Evolutionary conservation across 2,888 invertebrate species (phyloP), one percentile per base, ranked within the genome.

Genomic region (Holacanthella duospinosa): DNA sequence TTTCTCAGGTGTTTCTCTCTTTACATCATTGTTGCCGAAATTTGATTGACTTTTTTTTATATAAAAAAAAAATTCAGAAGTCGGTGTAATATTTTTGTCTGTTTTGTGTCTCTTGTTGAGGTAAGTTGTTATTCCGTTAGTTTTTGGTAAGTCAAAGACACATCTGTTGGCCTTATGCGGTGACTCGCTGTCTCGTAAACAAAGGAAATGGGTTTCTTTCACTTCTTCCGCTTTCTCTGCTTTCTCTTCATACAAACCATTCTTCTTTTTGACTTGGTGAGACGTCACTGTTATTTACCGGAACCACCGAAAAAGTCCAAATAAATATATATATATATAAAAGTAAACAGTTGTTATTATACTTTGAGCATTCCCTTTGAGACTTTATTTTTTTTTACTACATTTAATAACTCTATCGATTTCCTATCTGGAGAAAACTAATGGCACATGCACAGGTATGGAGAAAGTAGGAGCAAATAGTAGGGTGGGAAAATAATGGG

Each of bases 231-330:
- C 28, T 12, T 4, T n/a, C 27, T 28, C 12, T 26, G 57, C 27
- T 60, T 60, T 29, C 29, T 36, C 43, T 55, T 72, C 65, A 72
- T 64, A 72, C 72, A 66, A 72, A 72, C 72, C 72, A 72, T 69
- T 72, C 72, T 66, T 72, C 72, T 63, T 72, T 72, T 64, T 72
- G 72, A 70, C 70, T 72, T 43, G 72, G 72, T 64, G 72, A 72
- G 63, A 70, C 66, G 64, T 70, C 70, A 64, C 72, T 72, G 70
- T 54, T 64, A 67, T 55, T 9, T 9, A 48, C 48, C 16, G 48
- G 4, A n/a, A 48, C 48, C 12, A 4, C 36, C 12, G 19, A 48
- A n/a, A 21, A 48, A 9, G 21, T n/a, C 21, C 9, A 48, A 48
- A 48, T 9, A n/a, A 21, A 48, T n/a, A 48, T 16, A 48, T n/a